Evolutionary conservation across 1,140 invertebrate genomes (phyloP).

Genomic region (Polyergus mexicanus): DNA sequence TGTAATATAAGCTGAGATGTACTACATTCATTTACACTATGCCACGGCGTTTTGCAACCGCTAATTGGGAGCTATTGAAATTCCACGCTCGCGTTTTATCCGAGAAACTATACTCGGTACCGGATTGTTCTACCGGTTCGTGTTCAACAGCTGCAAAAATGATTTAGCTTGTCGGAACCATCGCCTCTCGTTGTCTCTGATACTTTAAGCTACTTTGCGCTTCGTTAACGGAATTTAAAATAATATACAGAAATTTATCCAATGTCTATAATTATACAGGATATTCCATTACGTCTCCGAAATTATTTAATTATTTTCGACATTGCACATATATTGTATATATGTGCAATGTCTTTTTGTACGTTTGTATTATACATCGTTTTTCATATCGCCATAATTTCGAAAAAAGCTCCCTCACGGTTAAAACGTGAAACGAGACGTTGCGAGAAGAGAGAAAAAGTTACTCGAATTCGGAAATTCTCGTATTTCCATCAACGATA

Average conservation of each 20-base stretch:
- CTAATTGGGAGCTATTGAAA: slow-evolving; percentile 12
- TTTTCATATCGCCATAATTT: background rate
- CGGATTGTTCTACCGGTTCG: background rate
- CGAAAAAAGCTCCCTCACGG: background rate
- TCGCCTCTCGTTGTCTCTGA: slow-evolving; percentile 5
- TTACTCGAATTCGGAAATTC: background rate
- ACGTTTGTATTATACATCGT: background rate
- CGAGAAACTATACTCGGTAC: background rate
- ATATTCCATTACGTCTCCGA: background rate
- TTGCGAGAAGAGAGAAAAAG: slow-evolving; percentile 15
- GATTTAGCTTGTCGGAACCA: background rate
- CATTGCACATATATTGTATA: no score
- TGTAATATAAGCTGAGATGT: background rate
- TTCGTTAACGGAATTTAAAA: slow-evolving; percentile 20
- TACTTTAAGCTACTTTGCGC: background rate
- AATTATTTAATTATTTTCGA: background rate
- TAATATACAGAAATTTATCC: background rate
- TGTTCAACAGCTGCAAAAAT: slow-evolving; percentile 22
- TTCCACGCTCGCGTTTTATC: background rate
- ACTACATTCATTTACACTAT: background rate
- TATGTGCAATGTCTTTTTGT: no score
- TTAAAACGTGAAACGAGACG: background rate
- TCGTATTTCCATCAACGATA: background rate
- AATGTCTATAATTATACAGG: background rate
- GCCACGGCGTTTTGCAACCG: background rate